Evolutionary conservation across 2,113 vertebrate genomes (phyloP).

Genomic region (Dendropsophus ebraccatus): DNA sequence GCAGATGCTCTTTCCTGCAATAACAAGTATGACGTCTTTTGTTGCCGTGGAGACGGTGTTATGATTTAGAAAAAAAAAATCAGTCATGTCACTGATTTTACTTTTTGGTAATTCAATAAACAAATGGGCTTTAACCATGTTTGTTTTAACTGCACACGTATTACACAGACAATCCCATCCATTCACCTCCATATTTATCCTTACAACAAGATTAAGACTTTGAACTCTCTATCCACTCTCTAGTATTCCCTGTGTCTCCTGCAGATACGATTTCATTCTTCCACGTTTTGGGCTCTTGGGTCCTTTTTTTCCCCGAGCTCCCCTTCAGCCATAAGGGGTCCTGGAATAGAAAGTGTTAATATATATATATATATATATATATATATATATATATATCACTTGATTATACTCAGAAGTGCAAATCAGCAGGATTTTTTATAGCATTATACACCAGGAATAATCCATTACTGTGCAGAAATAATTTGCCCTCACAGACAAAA

Average conservation of each 20-base stretch:
- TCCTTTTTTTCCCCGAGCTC: neutral
- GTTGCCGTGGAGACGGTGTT: slow-evolving; percentile 71
- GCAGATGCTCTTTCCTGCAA: slow-evolving; percentile 71
- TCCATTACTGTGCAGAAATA: neutral
- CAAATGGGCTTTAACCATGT: slow-evolving; percentile 64
- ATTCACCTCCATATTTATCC: neutral
- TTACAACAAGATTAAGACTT: neutral
- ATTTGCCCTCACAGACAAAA: neutral
- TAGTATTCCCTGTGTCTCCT: neutral
- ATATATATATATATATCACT: neutral
- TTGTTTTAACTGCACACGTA: slow-evolving; percentile 15
- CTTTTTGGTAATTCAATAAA: slow-evolving; percentile 63
- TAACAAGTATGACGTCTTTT: slow-evolving; percentile 70
- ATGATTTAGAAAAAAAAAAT: slow-evolving; percentile 63
- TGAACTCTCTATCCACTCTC: neutral
- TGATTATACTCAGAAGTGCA: neutral
- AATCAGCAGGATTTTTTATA: neutral
- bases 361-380: no score
- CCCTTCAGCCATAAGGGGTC: no score
- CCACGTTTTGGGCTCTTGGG: neutral
- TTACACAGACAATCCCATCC: neutral
- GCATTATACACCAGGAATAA: neutral
- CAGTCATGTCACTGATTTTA: slow-evolving; percentile 65
- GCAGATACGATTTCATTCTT: neutral
- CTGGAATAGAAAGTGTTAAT: neutral